Base-by-base conservation (phyloP, 2,888 invertebrate genomes). In the Ashinkailepas kermadecensis region DNA sequence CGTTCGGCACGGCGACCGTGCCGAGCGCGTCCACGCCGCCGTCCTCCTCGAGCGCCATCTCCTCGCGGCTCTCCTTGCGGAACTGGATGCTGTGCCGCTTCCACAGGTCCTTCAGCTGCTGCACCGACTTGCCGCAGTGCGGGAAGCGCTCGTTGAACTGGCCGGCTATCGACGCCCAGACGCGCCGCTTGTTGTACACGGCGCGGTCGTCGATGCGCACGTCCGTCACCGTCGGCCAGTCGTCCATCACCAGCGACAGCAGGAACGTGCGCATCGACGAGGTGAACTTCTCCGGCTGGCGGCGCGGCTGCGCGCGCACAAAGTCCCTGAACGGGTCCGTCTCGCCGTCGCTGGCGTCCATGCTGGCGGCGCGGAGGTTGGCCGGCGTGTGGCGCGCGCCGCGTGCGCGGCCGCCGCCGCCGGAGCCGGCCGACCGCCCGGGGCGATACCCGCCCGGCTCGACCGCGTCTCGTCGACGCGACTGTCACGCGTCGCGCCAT, bases 31-130 rank as follows among this genome's bases (percentile, higher is more conserved):
- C 65, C 15, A 56, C 0, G 9, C 54, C 65, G 23, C 23, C 23
- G 65, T 65, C 56, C 11, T 74, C 74, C 18, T 56, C 74, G 21
- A 74, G 56, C 74, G 74, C 74, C 74, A 74, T 18, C 74, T 74
- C 74, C 56, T 74, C 74, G 21, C 74, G 74, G 21, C 74, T 74
- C 74, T 74, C 74, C 56, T 21, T 54, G 10, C 74, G 74, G 56
- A 74, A 74, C 74, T 74, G 74, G 54, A 74, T 74, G 74, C 74
- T 74, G 56, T 74, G 74, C 74, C 74, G 54, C 39, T 74, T 74
- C 74, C 74, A 74, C 74, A 74, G 21, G 56, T 74, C 74, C 74
- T 74, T 74, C 74, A 74, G 74, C 74, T 74, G 74, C 56, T 74
- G 74, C 74, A 74, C 74, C 74, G 74, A 23, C 74, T 56, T 74